A percentile compares a stretch with the other conserved stretches of the same genome.
phyloP scores from a whole-genome alignment of 2,113 vertebrate species.

The Nanger granti region DNA sequence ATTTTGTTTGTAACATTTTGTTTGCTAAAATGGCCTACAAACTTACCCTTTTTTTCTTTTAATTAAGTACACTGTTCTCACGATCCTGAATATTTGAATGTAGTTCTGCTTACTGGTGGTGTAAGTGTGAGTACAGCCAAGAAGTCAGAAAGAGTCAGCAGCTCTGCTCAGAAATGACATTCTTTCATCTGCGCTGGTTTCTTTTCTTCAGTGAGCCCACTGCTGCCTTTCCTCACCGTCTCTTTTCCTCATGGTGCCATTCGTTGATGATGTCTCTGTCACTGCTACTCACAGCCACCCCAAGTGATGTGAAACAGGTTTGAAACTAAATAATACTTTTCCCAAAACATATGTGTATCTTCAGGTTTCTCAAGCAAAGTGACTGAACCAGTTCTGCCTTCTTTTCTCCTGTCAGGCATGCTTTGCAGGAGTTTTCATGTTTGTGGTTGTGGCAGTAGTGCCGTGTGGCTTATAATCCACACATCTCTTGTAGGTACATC shows the following conservation, averaged over 20 bases:
- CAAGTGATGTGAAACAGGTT: slow-evolving; percentile 2
- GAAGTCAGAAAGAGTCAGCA: background rate
- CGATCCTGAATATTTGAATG: slow-evolving; percentile 16
- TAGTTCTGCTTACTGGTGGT: background rate
- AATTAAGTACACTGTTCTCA: background rate
- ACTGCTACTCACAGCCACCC: background rate
- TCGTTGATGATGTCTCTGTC: slow-evolving; percentile 21
- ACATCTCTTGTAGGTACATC: background rate
- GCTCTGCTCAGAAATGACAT: background rate
- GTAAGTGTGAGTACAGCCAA: background rate
- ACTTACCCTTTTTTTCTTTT: background rate
- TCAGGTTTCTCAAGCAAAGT: background rate
- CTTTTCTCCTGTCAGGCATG: background rate
- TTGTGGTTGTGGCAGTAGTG: background rate
- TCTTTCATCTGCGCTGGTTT: background rate
- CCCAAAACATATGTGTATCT: background rate
- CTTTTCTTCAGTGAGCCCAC: background rate
- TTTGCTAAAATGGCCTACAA: background rate
- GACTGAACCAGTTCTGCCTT: background rate
- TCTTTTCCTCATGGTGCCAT: background rate
- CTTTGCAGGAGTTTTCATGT: background rate
- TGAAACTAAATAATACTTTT: slow-evolving; percentile 16
- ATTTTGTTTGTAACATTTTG: background rate
- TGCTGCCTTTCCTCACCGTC: background rate
- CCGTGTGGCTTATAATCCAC: background rate